These are phyloP conservation scores for Dreissena polymorpha DNA, from an alignment of 1,140 invertebrate genomes.

Conservation along the genomic window DNA sequence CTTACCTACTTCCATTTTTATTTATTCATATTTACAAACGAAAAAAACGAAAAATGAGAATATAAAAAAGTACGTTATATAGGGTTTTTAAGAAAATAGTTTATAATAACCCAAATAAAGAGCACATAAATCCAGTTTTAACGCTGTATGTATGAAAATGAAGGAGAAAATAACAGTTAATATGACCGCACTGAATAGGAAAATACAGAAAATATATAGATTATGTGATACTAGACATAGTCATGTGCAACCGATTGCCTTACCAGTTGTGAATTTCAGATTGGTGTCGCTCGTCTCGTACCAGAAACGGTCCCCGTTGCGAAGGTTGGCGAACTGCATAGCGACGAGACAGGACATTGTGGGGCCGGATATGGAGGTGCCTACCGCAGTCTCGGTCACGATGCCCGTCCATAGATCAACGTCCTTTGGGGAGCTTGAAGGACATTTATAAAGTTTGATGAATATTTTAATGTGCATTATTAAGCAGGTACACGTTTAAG, in stretches of 20 bases:
- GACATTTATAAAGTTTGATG: not conserved
- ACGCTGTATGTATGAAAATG: not conserved
- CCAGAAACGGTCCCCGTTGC: slow-evolving; percentile 81
- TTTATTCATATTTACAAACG: no score
- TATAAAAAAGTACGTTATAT: no score
- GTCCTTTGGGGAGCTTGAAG: slow-evolving; percentile 24
- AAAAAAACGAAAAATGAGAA: no score
- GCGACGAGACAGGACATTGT: slow-evolving; percentile 77
- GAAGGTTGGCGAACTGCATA: slow-evolving; percentile 81
- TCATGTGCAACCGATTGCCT: not conserved
- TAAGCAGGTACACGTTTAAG: no score
- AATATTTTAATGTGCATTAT: no score
- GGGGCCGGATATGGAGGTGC: slow-evolving; percentile 78
- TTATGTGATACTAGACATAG: not conserved
- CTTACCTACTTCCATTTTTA: no score
- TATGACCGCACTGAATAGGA: not conserved
- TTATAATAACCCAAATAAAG: not conserved
- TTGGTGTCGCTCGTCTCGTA: slow-evolving; percentile 65
- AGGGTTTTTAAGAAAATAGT: no score
- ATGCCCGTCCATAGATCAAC: slow-evolving; percentile 38
- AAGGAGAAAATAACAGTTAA: not conserved
- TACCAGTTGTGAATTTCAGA: slow-evolving; percentile 9
- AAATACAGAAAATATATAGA: no score
- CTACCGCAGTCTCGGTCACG: slow-evolving; percentile 34
- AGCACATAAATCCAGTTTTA: not conserved